phyloP scores from a whole-genome alignment of 1,140 invertebrate species.

The Caenorhabditis brenneri region DNA sequence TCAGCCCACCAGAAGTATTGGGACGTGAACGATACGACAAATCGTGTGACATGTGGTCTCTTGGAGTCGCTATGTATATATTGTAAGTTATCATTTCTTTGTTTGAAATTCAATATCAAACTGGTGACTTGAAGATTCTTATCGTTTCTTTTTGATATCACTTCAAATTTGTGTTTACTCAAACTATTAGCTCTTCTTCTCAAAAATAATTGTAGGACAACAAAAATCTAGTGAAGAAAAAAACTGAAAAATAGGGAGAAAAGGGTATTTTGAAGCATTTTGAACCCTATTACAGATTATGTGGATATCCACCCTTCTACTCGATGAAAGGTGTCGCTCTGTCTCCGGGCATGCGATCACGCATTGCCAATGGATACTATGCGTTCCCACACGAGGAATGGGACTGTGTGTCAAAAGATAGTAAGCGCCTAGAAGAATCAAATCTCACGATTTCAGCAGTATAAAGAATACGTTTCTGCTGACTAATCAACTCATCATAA shows the following conservation, averaged over 20 bases:
- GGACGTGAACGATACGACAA: constrained; percentile 97
- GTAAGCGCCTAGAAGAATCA: constrained; percentile 64
- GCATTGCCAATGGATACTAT: constrained; percentile 91
- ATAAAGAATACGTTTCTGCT: background rate
- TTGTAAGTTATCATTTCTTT: constrained; percentile 77
- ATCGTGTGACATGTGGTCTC: constrained; percentile 96
- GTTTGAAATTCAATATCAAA: background rate
- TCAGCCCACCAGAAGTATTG: constrained; percentile 85
- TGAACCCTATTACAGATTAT: constrained; percentile 76
- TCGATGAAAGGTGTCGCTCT: constrained; percentile 93
- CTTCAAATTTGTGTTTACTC: constrained; percentile 18
- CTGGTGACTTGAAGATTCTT: background rate
- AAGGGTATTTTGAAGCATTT: constrained; percentile 32
- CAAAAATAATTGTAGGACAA: background rate
- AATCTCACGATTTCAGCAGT: constrained; percentile 4
- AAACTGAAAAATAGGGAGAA: background rate
- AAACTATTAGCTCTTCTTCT: background rate
- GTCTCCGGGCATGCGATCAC: constrained; percentile 95
- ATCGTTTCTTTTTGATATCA: background rate
- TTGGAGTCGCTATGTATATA: constrained; percentile 98
- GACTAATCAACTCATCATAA: background rate
- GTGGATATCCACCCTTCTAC: constrained; percentile 96
- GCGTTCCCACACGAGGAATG: constrained; percentile 94
- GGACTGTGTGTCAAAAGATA: constrained; percentile 87
- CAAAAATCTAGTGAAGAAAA: background rate